Conservation (phyloP, 1,140 invertebrate species). For the Philotrypesis tridentata region DNA sequence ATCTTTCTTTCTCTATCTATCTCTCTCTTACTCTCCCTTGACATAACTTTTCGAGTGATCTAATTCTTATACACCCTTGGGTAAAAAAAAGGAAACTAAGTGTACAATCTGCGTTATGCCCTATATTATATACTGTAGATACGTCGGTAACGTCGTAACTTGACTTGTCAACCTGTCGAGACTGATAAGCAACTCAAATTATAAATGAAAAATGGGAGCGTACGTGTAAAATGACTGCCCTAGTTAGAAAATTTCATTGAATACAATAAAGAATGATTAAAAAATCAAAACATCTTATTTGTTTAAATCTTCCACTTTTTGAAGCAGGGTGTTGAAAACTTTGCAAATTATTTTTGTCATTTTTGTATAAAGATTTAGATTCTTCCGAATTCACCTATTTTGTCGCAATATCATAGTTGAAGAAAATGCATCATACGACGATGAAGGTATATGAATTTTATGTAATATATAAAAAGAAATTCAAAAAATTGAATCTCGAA, state of each 20-base stretch:
- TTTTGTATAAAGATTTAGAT: too few species aligned
- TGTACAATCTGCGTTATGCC: constrained; percentile 43
- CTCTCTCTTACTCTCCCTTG: neutral
- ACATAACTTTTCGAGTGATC: constrained; percentile 15
- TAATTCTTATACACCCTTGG: neutral
- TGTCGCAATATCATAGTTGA: too few species aligned
- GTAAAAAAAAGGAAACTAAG: constrained; percentile 30
- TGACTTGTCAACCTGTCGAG: constrained; percentile 49
- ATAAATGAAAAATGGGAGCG: constrained; percentile 45
- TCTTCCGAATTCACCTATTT: too few species aligned
- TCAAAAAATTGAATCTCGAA: too few species aligned
- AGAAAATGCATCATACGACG: too few species aligned
- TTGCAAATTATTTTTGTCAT: too few species aligned
- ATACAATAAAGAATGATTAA: constrained; percentile 50
- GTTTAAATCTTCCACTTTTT: neutral
- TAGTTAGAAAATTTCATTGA: constrained; percentile 50
- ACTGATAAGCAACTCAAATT: constrained; percentile 49
- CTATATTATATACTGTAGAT: constrained; percentile 42
- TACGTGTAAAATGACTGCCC: constrained; percentile 52
- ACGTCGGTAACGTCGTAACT: constrained; percentile 39
- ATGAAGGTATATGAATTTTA: too few species aligned
- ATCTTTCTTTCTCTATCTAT: too few species aligned
- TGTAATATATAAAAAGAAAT: too few species aligned
- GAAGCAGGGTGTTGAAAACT: too few species aligned
- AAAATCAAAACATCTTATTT: constrained; percentile 32